Conservation (phyloP, 2,888 invertebrate genomes). For the Adineta ricciae region DNA sequence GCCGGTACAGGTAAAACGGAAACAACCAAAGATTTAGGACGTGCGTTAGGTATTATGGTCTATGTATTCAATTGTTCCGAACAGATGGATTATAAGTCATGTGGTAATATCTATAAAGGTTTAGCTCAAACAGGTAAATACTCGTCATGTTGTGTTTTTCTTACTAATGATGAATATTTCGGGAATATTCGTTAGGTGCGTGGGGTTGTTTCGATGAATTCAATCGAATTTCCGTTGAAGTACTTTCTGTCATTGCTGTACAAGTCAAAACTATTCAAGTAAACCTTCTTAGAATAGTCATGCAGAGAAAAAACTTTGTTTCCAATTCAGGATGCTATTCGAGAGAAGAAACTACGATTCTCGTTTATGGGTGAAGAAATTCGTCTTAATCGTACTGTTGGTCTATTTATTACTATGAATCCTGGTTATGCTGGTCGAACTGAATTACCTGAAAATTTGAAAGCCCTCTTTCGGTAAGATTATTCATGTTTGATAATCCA, state of each 20-base stretch:
- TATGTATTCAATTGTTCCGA: slow-evolving; percentile 86
- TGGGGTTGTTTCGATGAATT: slow-evolving; percentile 87
- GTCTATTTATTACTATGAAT: slow-evolving; percentile 72
- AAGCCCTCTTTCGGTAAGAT: slow-evolving; percentile 54
- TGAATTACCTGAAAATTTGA: slow-evolving; percentile 76
- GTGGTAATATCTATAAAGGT: slow-evolving; percentile 75
- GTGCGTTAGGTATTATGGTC: slow-evolving; percentile 76
- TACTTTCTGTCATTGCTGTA: slow-evolving; percentile 79
- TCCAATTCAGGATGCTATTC: slow-evolving; percentile 56
- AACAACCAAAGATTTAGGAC: slow-evolving; percentile 73
- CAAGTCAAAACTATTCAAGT: slow-evolving; percentile 68
- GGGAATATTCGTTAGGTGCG: slow-evolving; percentile 41
- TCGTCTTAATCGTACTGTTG: slow-evolving; percentile 64
- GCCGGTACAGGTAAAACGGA: slow-evolving; percentile 83
- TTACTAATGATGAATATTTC: background rate
- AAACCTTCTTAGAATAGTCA: background rate
- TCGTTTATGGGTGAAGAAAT: slow-evolving; percentile 55
- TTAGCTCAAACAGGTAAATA: slow-evolving; percentile 38
- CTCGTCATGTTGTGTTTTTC: background rate
- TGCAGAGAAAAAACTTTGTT: background rate
- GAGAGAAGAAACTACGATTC: slow-evolving; percentile 53
- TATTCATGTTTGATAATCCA: background rate
- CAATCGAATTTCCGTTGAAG: slow-evolving; percentile 75
- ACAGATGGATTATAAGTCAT: slow-evolving; percentile 76
- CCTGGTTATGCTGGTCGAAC: slow-evolving; percentile 65